phyloP scores from a whole-genome alignment of 1,140 invertebrate species.

The Macrobrachium nipponense region DNA sequence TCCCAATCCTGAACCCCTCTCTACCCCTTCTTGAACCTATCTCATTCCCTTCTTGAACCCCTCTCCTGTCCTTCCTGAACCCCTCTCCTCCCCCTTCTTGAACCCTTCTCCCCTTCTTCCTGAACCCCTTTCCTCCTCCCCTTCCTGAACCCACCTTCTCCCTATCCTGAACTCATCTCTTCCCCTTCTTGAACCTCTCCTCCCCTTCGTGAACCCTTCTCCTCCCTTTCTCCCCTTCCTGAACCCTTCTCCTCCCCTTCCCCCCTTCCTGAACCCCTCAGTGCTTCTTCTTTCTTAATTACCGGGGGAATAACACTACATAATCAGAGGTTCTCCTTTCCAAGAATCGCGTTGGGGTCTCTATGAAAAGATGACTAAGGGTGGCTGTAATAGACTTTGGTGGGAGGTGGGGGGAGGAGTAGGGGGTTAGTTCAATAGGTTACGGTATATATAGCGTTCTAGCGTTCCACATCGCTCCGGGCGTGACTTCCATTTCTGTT shows the following conservation, averaged over 20 bases:
- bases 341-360: conserved; percentile 13
- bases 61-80: background rate
- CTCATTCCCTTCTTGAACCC: background rate
- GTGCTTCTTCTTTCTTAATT: background rate
- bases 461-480: too few relatives aligned
- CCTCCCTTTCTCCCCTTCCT: too few relatives aligned
- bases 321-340: background rate
- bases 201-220: too few relatives aligned
- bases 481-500: too few relatives aligned
- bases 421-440: too few relatives aligned
- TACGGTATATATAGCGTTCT: too few relatives aligned
- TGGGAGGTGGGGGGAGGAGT: too few relatives aligned
- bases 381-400: background rate
- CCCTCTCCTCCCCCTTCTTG: background rate
- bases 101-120: background rate
- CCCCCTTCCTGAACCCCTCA: background rate
- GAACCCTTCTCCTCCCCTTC: background rate
- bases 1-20: too few relatives aligned
- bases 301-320: background rate
- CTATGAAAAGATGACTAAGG: background rate
- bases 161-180: too few relatives aligned
- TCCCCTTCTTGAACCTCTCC: too few relatives aligned
- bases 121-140: too few relatives aligned
- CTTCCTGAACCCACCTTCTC: too few relatives aligned
- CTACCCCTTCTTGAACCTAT: background rate